Conservation (phyloP, 2,113 vertebrate genomes). For the Lepisosteus oculatus region DNA sequence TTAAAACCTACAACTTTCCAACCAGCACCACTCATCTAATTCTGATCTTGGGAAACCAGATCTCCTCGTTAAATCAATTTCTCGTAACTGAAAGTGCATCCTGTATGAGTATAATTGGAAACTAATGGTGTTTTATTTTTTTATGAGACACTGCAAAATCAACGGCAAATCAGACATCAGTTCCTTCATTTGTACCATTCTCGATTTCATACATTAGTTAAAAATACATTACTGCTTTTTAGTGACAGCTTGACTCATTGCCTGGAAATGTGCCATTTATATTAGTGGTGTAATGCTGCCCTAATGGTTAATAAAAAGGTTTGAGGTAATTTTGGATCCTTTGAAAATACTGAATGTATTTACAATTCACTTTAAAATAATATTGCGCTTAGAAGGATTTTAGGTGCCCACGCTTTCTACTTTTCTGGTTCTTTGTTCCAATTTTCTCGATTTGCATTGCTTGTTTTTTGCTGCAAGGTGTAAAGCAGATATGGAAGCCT, state of each 20-base stretch:
- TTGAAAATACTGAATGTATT: not conserved
- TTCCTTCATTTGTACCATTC: too few species aligned
- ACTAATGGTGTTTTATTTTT: slow-evolving; percentile 46
- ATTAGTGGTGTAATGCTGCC: not conserved
- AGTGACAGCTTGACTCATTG: not conserved
- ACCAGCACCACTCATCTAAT: slow-evolving; percentile 28
- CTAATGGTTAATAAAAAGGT: not conserved
- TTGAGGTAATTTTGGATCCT: not conserved
- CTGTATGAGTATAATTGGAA: slow-evolving; percentile 59
- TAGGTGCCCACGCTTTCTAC: too few species aligned
- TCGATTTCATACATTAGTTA: too few species aligned
- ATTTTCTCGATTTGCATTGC: too few species aligned
- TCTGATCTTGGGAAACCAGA: slow-evolving; percentile 45
- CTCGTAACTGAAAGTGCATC: slow-evolving; percentile 50
- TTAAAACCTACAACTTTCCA: slow-evolving; percentile 16
- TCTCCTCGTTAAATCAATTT: slow-evolving; percentile 52
- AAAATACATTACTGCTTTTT: slow-evolving; percentile 19
- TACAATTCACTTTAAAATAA: not conserved
- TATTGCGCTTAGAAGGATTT: not conserved
- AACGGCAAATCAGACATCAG: slow-evolving; percentile 13
- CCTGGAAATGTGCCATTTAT: not conserved
- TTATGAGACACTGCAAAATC: slow-evolving; percentile 43
- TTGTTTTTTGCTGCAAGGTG: too few species aligned
- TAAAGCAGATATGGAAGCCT: too few species aligned
- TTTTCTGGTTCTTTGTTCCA: too few species aligned